These are phyloP conservation scores for Toxotes chatareus DNA, from an alignment of 2,113 vertebrate genomes.

Conservation along the genomic window DNA sequence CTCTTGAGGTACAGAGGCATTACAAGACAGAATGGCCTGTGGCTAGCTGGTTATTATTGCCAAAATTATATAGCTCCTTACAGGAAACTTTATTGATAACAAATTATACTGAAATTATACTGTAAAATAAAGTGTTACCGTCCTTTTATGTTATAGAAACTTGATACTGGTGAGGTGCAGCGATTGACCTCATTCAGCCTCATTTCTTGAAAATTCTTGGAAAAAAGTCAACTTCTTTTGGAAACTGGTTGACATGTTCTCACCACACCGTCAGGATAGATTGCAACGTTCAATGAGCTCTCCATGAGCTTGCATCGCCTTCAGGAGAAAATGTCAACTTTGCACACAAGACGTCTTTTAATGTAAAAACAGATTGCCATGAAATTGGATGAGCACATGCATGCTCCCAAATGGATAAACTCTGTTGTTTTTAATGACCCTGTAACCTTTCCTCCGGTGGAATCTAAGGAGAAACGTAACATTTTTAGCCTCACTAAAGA, in stretches of 20 bases:
- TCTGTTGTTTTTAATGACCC: constrained; percentile 33
- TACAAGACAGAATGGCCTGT: no score
- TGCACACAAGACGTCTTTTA: constrained; percentile 21
- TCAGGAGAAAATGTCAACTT: constrained; percentile 22
- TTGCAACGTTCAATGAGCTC: not conserved
- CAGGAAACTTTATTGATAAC: not conserved
- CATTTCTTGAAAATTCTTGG: not conserved
- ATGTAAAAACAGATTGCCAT: constrained; percentile 47
- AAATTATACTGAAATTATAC: not conserved
- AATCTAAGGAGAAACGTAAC: constrained; percentile 2
- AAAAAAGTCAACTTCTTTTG: not conserved
- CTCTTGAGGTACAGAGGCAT: no score
- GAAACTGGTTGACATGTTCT: not conserved
- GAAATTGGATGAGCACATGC: constrained; percentile 62
- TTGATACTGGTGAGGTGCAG: no score
- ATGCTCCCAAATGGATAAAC: constrained; percentile 27
- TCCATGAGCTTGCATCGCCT: not conserved
- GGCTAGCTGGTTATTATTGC: no score
- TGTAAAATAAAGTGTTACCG: not conserved
- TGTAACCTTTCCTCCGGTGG: constrained; percentile 39
- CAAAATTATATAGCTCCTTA: not conserved
- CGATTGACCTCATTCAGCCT: not conserved
- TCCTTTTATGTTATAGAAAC: not conserved
- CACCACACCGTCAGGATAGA: not conserved
- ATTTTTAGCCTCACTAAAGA: constrained; percentile 28